phyloP scores from a whole-genome alignment of 1,140 invertebrate genomes.

The Belonocnema kinseyi region DNA sequence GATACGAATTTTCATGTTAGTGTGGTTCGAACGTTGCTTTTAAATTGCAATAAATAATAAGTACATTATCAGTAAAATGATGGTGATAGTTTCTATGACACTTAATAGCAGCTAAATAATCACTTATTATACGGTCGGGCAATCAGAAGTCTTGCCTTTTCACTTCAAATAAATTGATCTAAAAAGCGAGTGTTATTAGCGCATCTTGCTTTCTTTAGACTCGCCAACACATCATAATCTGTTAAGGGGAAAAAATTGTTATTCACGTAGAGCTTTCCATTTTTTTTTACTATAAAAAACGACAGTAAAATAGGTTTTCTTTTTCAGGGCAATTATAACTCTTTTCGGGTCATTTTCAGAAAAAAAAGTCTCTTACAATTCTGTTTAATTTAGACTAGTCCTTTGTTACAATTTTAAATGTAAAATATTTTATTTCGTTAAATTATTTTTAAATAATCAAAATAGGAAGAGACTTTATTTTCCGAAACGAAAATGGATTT shows the following conservation, averaged over 20 bases:
- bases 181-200: conserved; percentile 53
- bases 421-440: too few relatives aligned
- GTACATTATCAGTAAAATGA: conserved; percentile 18
- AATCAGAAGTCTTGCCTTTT: conserved; percentile 17
- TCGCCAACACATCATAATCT: conserved; percentile 70
- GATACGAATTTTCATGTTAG: not conserved
- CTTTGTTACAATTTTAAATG: too few relatives aligned
- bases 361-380: too few relatives aligned
- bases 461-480: too few relatives aligned
- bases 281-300: not conserved
- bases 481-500: too few relatives aligned
- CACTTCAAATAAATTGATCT: conserved; percentile 48
- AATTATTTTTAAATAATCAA: too few relatives aligned
- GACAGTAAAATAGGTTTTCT: too few relatives aligned
- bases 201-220: conserved; percentile 57
- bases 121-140: not conserved
- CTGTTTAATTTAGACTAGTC: too few relatives aligned
- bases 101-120: conserved; percentile 5
- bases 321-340: too few relatives aligned
- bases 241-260: conserved; percentile 67
- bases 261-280: conserved; percentile 43
- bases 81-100: not conserved
- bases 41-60: conserved; percentile 24
- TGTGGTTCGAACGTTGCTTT: conserved; percentile 23
- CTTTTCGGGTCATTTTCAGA: too few relatives aligned